Evolutionary conservation across 2,113 vertebrate species (phyloP).

Genomic region (Nibea coibor): DNA sequence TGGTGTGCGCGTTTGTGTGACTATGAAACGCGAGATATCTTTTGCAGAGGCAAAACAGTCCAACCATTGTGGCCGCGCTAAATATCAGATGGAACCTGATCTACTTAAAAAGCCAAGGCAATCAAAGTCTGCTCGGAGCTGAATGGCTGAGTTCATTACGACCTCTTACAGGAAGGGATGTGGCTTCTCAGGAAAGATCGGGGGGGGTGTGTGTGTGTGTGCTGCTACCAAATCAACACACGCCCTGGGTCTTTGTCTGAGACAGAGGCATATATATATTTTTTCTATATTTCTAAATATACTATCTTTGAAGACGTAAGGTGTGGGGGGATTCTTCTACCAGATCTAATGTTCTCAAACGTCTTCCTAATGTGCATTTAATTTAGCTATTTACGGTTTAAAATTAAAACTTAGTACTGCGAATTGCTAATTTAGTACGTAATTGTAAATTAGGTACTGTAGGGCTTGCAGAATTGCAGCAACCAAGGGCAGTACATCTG

Average conservation of each 20-base stretch:
- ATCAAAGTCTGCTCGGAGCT: conserved; percentile 60
- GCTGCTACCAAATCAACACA: conserved; percentile 56
- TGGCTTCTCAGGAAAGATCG: conserved; percentile 60
- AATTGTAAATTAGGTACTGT: conserved; percentile 14
- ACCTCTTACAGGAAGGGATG: conserved; percentile 67
- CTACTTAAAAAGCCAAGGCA: conserved; percentile 62
- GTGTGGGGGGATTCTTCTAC: conserved; percentile 12
- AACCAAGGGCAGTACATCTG: conserved; percentile 48
- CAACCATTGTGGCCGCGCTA: conserved; percentile 49
- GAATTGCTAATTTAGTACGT: neutral
- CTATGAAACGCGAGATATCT: conserved; percentile 20
- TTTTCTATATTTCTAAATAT: conserved; percentile 23
- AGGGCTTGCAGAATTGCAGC: conserved; percentile 55
- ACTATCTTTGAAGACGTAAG: conserved; percentile 37
- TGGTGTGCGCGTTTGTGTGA: neutral
- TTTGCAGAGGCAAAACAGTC: conserved; percentile 49
- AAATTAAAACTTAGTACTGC: neutral
- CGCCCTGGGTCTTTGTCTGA: conserved; percentile 45
- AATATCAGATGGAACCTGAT: conserved; percentile 70
- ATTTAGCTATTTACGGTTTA: conserved; percentile 2
- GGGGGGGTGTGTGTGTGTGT: conserved; percentile 30
- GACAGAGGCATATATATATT: conserved; percentile 18
- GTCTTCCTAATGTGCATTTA: conserved; percentile 38
- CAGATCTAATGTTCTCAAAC: conserved; percentile 18
- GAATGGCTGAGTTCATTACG: conserved; percentile 68